phyloP scores from a whole-genome alignment of 2,797 vertebrate species.

The Acrossocheilus wenchowensis region DNA sequence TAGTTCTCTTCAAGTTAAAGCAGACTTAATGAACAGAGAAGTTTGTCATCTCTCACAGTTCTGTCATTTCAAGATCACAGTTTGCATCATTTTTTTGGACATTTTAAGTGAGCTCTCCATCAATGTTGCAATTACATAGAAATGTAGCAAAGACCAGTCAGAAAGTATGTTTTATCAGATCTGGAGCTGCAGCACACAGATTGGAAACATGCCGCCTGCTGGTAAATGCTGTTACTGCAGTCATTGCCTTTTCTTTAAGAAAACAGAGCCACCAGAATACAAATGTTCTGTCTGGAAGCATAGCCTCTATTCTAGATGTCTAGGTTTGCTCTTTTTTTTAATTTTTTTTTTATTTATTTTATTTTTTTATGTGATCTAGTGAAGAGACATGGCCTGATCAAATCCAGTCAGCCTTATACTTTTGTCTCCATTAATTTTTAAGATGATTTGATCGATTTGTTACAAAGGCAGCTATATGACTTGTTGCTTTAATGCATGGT shows the following conservation, averaged over 20 bases:
- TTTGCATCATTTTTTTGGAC: too few relatives aligned
- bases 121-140: neutral
- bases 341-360: too few relatives aligned
- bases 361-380: neutral
- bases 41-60: neutral
- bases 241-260: neutral
- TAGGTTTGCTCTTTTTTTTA: neutral
- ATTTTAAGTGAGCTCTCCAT: neutral
- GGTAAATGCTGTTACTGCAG: neutral
- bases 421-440: neutral
- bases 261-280: neutral
- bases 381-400: neutral
- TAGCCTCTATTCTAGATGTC: neutral
- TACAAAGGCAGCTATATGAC: slow-evolving; percentile 28
- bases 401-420: neutral
- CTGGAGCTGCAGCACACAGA: neutral
- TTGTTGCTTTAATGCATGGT: slow-evolving; percentile 28
- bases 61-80: neutral
- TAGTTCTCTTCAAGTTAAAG: neutral
- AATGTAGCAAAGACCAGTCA: neutral
- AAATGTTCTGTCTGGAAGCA: neutral
- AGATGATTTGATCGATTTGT: neutral
- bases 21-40: neutral
- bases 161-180: neutral
- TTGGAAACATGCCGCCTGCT: neutral